Evolutionary conservation across 2,888 invertebrate genomes (phyloP).

Genomic region (Exephanes ischioxanthus): DNA sequence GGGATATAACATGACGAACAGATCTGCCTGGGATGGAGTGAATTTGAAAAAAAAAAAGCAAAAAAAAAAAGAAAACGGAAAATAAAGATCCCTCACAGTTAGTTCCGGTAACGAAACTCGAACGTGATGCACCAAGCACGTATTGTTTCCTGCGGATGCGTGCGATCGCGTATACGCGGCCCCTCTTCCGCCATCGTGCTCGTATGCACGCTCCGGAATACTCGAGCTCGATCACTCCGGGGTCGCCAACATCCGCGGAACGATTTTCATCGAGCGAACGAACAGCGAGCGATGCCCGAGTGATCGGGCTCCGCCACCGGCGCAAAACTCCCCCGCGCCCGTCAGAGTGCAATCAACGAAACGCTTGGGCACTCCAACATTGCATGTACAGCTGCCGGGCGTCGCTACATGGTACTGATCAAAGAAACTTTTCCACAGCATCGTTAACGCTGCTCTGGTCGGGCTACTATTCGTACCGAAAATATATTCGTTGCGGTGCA

Average conservation of each 20-base stretch:
- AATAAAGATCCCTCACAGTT: slow-evolving; percentile 38
- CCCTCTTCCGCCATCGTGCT: slow-evolving; percentile 5
- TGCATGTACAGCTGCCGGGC: slow-evolving; percentile 20
- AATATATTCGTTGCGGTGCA: slow-evolving; percentile 4
- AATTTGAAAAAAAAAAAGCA: slow-evolving; percentile 37
- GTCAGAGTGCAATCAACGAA: slow-evolving; percentile 50
- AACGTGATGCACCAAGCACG: slow-evolving; percentile 31
- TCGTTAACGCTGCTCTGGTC: neutral
- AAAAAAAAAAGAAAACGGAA: slow-evolving; percentile 31
- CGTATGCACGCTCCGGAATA: neutral
- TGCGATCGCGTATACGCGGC: slow-evolving; percentile 7
- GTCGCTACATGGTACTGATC: slow-evolving; percentile 17
- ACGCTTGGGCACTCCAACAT: slow-evolving; percentile 36
- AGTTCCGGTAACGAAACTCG: slow-evolving; percentile 13
- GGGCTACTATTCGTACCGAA: neutral
- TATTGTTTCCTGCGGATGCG: slow-evolving; percentile 50
- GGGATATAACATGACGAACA: slow-evolving; percentile 40
- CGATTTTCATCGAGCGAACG: slow-evolving; percentile 45
- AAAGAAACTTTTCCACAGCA: slow-evolving; percentile 32
- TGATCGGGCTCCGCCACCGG: slow-evolving; percentile 29
- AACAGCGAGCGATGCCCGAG: slow-evolving; percentile 26
- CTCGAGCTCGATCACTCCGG: slow-evolving; percentile 2
- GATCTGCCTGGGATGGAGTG: slow-evolving; percentile 35
- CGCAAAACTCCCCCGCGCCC: neutral
- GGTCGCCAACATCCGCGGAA: slow-evolving; percentile 38